Evolutionary conservation across 2,888 invertebrate species (phyloP), one percentile per base, ranked within the genome.

Genomic region (Heliconius erato): DNA sequence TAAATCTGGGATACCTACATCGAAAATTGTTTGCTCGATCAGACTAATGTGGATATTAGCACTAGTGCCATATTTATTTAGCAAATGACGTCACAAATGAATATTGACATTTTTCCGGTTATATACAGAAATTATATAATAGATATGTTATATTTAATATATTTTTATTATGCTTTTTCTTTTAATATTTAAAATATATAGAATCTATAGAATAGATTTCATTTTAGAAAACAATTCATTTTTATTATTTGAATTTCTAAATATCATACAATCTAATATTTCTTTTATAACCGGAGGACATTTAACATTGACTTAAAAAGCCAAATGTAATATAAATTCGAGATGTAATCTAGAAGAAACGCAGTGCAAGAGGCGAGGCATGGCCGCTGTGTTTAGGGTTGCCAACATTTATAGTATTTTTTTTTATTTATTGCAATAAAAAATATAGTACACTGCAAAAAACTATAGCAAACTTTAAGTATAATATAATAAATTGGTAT

Each of bases 291-390:
- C 49, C 78, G 67, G 78, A 78, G n/a, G n/a, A 76, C n/a, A 59
- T 67, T 59, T 40, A 77, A 68, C 49, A 23, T 67, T 44, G 40
- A 49, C 49, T 68, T 26, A 76, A 59, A 16, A 72, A 79, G 49
- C 49, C 67, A 63, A 67, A 79, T 67, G 44, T 78, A 44, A 28
- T 44, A 26, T 32, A 67, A 78, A 49, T 76, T 76, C 63, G 76
- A 54, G 74, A 79, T 44, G 44, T 65, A 74, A 74, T 82, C 35
- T 69, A 81, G 80, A 79, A 81, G 82, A 82, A 83, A 88, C 85
- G 88, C 86, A 86, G 86, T 88, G 87, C 84, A 83, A 86, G 85
- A 91, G 90, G 89, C 88, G 87, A 90, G 85, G 87, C 85, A 79
- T 63, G 85, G 85, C 86, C 82, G 85, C 82, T 86, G 86, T 63